Conservation (phyloP, 1,140 invertebrate species). For the Akabosia matsudoensis region DNA sequence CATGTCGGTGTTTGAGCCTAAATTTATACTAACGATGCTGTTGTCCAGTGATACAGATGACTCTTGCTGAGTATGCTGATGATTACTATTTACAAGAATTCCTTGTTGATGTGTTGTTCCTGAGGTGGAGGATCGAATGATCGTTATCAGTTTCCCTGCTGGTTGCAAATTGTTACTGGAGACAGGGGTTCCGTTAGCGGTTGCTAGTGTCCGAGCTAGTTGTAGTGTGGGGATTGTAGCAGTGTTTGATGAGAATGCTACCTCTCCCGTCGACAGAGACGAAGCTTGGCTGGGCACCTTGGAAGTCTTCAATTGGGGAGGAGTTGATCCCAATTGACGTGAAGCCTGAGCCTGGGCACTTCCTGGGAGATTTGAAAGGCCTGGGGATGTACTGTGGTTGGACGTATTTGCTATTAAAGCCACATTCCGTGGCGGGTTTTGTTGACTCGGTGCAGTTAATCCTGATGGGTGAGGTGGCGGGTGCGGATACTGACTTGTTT, state of each 20-base stretch:
- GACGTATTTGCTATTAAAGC: too few relatives aligned
- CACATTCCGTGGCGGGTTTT: not conserved
- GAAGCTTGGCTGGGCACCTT: not conserved
- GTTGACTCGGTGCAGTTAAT: not conserved
- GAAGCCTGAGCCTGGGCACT: not conserved
- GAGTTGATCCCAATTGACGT: not conserved
- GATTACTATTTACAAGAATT: not conserved
- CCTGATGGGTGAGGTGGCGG: not conserved
- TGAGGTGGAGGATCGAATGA: not conserved
- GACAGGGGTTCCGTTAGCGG: not conserved
- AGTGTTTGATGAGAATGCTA: not conserved
- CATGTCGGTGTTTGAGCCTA: not conserved
- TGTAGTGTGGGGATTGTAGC: not conserved
- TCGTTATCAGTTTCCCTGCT: not conserved
- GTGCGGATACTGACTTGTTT: not conserved
- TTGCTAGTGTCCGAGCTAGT: not conserved
- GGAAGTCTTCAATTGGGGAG: not conserved
- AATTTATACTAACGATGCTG: conserved; percentile 4
- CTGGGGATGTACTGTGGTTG: too few relatives aligned
- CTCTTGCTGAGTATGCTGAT: not conserved
- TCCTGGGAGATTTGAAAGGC: not conserved
- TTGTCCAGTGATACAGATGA: not conserved
- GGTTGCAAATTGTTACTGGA: not conserved
- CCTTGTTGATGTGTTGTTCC: not conserved
- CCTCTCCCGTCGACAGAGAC: not conserved